Base-by-base conservation (phyloP, 2,888 invertebrate species). In the Antitype chi region DNA sequence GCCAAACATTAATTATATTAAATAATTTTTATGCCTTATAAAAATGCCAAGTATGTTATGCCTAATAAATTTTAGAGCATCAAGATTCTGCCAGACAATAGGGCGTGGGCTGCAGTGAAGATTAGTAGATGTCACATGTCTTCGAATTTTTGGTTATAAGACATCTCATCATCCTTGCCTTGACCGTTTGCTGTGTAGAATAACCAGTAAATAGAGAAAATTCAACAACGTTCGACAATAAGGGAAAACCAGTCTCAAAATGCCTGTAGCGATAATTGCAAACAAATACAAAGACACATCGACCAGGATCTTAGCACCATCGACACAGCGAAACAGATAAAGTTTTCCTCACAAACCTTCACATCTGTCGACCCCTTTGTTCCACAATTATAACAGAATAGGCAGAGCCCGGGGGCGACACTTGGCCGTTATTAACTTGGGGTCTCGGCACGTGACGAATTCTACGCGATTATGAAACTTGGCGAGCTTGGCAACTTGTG, bases 381-480 rank as follows among this genome's bases (percentile, higher is more conserved):
- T 79, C 85, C 72, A 84, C 86, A 85, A 88, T 87, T 88, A 88
- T 80, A 84, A 84, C 81, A 82, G 82, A 86, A 81, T 82, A 78
- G 80, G 81, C 78, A 71, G 69, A 74, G 84, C 79, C 82, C 80
- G 73, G 80, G 60, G 88, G 89, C 87, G 86, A 86, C 89, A 87
- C 89, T 87, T 85, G 87, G 80, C 83, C 86, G 84, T 87, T 87
- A 87, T 88, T 87, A 90, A 90, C 89, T 90, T 89, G 80, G 88
- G 80, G 79, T 76, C 75, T 69, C 78, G 70, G 89, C 85, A 90
- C 91, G 90, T 90, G 91, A 90, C 90, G 89, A 88, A 92, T 91
- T 88, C 87, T 75, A 82, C 79, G 80, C 88, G 90, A 90, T 90
- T 91, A 90, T 89, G 90, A 88, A 90, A 90, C 89, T 90, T 89